A percentile compares a stretch with the other conserved stretches of the same genome.
These are phyloP conservation scores for Diorhabda carinulata DNA, from an alignment of 1,140 invertebrate genomes.

Conservation along the genomic window DNA sequence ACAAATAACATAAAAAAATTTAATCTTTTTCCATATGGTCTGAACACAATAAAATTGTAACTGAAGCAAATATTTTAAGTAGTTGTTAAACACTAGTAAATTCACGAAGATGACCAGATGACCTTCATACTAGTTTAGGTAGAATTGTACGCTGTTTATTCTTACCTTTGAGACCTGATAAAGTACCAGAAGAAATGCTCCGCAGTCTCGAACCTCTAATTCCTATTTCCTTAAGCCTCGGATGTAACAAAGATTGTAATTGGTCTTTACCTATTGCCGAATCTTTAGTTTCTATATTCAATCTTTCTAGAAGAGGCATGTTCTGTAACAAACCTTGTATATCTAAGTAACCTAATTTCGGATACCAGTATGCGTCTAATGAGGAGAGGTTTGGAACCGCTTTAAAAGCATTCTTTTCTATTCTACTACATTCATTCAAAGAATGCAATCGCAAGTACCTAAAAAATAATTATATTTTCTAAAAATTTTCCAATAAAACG, in stretches of 20 bases:
- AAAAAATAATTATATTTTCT: conserved; percentile 41
- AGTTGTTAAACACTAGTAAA: too few species aligned
- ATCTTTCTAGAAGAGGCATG: conserved; percentile 62
- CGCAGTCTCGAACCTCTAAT: conserved; percentile 71
- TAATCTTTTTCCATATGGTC: too few species aligned
- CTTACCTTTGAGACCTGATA: conserved; percentile 71
- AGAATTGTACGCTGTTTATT: background rate
- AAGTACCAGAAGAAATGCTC: conserved; percentile 74
- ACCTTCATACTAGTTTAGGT: too few species aligned
- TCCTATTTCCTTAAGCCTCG: conserved; percentile 69
- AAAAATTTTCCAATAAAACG: too few species aligned
- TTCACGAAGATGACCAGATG: too few species aligned
- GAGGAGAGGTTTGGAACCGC: conserved; percentile 64
- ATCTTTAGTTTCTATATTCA: conserved; percentile 86
- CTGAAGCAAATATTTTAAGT: too few species aligned
- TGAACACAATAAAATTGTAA: too few species aligned
- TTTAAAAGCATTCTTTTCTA: conserved; percentile 81
- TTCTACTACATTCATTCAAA: conserved; percentile 64
- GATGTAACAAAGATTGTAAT: conserved; percentile 71
- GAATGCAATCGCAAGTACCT: conserved; percentile 63
- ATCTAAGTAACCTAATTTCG: conserved; percentile 76
- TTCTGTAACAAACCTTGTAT: conserved; percentile 72
- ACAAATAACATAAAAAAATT: too few species aligned
- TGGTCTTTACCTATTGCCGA: conserved; percentile 76
- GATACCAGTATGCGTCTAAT: conserved; percentile 69